Evolutionary conservation across 2,888 invertebrate genomes (phyloP), one percentile per base, ranked within the genome.

Genomic region (Hybos culiciformis): DNA sequence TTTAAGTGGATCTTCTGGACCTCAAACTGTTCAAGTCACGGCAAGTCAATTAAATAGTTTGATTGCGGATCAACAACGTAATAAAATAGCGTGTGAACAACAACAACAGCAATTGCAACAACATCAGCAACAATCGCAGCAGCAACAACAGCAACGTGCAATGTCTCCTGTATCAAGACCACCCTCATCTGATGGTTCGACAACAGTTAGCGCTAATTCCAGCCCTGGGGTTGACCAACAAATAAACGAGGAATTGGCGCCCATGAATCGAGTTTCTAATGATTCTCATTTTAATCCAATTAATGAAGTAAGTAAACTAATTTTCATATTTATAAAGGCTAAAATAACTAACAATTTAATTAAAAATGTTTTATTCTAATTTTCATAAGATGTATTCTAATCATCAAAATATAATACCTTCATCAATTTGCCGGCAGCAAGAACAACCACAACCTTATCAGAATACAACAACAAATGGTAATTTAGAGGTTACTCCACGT

Each of bases 131-230:
- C 38, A 24, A 18, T 14, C 19, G 21, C n/a, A 19, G 12, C 12
- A 9, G 21, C 6, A 8, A 32, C 20, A 20, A 24, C 37, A 15
- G 18, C 15, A 38, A 12, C 57, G 63, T 2, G 53, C 61, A 1
- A 57, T 56, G 5, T 61, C 66, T 9, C 53, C 56, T 26, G 50
- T 50, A 17, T 52, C 54, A 15, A 50, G 54, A 9, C 66, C 66
- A 3, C 72, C 69, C 5, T 65, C 64, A 4, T 65, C 66, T 20
- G 71, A 69, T 49, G 88, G 88, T 8, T 88, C 87, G 41, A 88
- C 88, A 4, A 90, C 88, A 2, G 82, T 87, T 38, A 88, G 88
- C 7, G 88, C 88, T 0, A 82, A 86, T 18, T 85, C 85, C 0
- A 85, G 85, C 41, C 86, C 87, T 0, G 81, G 80, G 32, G 74